Evolutionary conservation across 2,797 vertebrate species (phyloP).

Genomic region (Chiroxiphia lanceolata): DNA sequence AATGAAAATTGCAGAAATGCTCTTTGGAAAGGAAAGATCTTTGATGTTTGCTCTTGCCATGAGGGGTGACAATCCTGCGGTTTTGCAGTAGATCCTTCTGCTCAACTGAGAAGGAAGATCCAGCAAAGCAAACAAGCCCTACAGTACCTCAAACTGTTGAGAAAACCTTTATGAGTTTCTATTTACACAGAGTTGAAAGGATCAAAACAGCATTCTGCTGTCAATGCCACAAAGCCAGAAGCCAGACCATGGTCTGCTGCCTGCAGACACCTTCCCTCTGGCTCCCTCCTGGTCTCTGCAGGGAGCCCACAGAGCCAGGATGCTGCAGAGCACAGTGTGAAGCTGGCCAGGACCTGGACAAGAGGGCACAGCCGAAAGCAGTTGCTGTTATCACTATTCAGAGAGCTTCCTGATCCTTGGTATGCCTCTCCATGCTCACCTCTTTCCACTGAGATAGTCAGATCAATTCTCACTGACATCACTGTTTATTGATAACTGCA

Average conservation of each 20-base stretch:
- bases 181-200: not conserved
- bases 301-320: not conserved
- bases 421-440: not conserved
- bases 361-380: not conserved
- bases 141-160: not conserved
- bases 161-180: not conserved
- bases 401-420: not conserved
- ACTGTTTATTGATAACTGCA: constrained; percentile 37
- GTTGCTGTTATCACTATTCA: not conserved
- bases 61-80: not conserved
- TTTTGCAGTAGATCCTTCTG: not conserved
- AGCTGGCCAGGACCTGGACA: not conserved
- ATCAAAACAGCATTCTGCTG: not conserved
- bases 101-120: not conserved
- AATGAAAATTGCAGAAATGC: not conserved
- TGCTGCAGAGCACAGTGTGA: fast-evolving
- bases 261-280: not conserved
- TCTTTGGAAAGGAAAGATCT: not conserved
- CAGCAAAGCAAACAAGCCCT: constrained; percentile 3
- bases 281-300: not conserved
- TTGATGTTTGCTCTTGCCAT: not conserved
- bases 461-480: constrained; percentile 38
- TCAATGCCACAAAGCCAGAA: not conserved
- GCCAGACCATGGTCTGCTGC: not conserved
- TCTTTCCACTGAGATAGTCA: not conserved